A percentile compares a stretch with the other conserved stretches of the same genome.
These are phyloP conservation scores for Mesocricetus auratus DNA, from an alignment of 2,113 vertebrate species.

Conservation along the genomic window DNA sequence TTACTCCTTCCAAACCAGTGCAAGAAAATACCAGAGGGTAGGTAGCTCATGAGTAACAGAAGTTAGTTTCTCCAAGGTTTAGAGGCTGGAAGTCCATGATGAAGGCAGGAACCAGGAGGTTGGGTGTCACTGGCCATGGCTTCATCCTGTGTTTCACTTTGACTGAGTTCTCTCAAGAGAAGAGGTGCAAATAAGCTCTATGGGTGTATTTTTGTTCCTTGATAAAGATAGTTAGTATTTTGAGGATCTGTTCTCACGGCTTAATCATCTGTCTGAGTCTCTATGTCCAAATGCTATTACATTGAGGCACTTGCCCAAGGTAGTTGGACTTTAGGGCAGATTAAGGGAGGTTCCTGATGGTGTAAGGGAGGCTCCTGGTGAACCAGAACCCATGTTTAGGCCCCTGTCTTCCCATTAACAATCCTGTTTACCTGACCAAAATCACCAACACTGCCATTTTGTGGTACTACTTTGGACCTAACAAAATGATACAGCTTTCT, in stretches of 20 bases:
- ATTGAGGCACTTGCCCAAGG: background rate
- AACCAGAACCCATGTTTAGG: background rate
- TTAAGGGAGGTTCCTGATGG: background rate
- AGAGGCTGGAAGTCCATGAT: background rate
- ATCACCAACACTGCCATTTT: background rate
- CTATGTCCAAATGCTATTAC: background rate
- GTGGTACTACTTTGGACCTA: background rate
- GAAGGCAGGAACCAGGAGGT: background rate
- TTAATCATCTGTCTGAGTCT: background rate
- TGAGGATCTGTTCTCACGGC: background rate
- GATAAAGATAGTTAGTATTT: background rate
- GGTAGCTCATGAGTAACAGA: background rate
- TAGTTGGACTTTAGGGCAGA: background rate
- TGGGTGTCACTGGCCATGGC: background rate
- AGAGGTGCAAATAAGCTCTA: background rate
- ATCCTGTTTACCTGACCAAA: background rate
- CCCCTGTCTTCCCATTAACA: background rate
- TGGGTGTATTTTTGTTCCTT: background rate
- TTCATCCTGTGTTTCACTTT: background rate
- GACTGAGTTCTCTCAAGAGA: background rate
- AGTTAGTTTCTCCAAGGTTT: conserved; percentile 16
- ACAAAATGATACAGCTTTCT: background rate
- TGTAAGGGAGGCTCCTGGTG: background rate
- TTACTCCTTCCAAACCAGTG: background rate
- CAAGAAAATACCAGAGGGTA: background rate